Evolutionary conservation across 2,113 vertebrate genomes (phyloP), one percentile per base, ranked within the genome.

Genomic region (Spea bombifrons): DNA sequence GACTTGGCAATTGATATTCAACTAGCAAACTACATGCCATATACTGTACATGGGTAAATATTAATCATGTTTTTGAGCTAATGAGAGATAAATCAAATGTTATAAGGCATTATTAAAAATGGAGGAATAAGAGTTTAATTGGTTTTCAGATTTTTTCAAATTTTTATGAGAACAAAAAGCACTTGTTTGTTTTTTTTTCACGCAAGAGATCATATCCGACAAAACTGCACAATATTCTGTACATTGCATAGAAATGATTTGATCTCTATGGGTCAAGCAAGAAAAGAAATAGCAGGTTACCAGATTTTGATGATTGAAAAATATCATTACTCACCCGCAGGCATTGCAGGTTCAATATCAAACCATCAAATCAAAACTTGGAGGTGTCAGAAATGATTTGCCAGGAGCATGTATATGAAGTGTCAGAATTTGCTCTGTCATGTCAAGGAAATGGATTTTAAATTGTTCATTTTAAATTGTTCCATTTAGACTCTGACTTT

Each of bases 261-360:
- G 71, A 74, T 67, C 70, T 73, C 64, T 68, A 47, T 16, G 71
- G 78, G 61, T 73, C 78, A 80, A 67, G 44, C 52, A 68, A 73
- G 69, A 73, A 73, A 73, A 73, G 70, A 67, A 73, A 80, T 80
- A 71, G 78, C 50, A 73, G 52, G 71, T 73, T 67, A 80, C 71
- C 53, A 61, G 78, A 80, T 80, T 74, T 10, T 66, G 71, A 80
- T 80, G 71, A 80, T 80, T 80, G 78, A 74, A 80, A 74, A 80
- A 80, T 80, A 80, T 80, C 71, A 73, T 80, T 74, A 80, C 78
- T 72, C 43, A 73, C 71, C 63, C 53, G 52, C 71, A 80, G 78
- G 71, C 78, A 73, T 80, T 80, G 52, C 61, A 67, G 71, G 71
- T 74, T 80, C 78, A 80, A 80, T 80, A 80, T 73, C 78, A 73